phyloP scores from a whole-genome alignment of 2,888 invertebrate genomes.

The Lissocephala sabroskyi region DNA sequence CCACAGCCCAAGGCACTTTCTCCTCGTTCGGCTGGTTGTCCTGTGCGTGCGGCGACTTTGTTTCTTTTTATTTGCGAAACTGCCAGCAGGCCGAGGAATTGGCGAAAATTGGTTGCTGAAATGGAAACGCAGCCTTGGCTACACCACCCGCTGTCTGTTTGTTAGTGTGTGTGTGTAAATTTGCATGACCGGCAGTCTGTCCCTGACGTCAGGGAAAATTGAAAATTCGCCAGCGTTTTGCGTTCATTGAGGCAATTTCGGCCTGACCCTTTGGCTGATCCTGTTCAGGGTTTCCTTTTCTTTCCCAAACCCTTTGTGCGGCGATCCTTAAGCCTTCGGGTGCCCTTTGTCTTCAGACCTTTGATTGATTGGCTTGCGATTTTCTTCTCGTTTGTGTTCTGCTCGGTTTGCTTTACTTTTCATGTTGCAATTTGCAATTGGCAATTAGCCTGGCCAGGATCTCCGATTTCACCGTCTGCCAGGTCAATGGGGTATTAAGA shows the following conservation, averaged over 20 bases:
- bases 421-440: neutral
- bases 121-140: neutral
- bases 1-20: conserved; percentile 33
- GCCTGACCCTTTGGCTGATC: conserved; percentile 8
- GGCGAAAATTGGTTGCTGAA: neutral
- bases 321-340: conserved; percentile 18
- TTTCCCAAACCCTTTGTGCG: conserved; percentile 29
- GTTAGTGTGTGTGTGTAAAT: too few relatives aligned
- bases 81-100: conserved; percentile 1
- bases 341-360: conserved; percentile 5
- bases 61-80: neutral
- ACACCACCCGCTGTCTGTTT: conserved; percentile 25
- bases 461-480: too few relatives aligned
- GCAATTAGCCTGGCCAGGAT: too few relatives aligned
- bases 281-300: neutral
- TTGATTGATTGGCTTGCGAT: conserved; percentile 19
- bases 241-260: conserved; percentile 29
- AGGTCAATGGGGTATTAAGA: too few relatives aligned
- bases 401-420: neutral
- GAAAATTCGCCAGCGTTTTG: conserved; percentile 34
- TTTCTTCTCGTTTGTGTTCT: neutral
- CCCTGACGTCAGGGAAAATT: too few relatives aligned
- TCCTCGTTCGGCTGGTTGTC: conserved; percentile 12
- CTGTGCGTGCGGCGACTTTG: conserved; percentile 23
- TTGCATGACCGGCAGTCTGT: conserved; percentile 54